Evolutionary conservation across 2,797 vertebrate genomes (phyloP).

Genomic region (Onychomys arenicola): DNA sequence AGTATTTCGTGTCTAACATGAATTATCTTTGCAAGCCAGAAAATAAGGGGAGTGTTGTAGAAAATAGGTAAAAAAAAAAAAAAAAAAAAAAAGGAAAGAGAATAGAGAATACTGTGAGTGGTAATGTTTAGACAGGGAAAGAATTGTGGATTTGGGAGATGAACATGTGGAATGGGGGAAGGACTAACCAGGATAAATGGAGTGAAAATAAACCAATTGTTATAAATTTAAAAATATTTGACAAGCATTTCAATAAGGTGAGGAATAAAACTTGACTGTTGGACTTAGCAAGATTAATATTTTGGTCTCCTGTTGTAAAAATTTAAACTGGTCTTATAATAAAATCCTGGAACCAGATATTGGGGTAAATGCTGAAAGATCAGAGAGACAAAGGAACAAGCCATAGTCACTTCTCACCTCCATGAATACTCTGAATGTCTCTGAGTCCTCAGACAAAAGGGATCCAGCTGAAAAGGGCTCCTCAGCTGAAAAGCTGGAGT

Average conservation of each 20-base stretch:
- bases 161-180: background rate
- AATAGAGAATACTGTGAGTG: background rate
- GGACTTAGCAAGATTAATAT: background rate
- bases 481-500: too few relatives aligned
- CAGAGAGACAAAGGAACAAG: too few relatives aligned
- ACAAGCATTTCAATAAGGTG: background rate
- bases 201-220: background rate
- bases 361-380: too few relatives aligned
- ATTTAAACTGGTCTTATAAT: too few relatives aligned
- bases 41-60: background rate
- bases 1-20: background rate
- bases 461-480: too few relatives aligned
- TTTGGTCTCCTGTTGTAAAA: background rate
- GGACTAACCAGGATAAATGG: background rate
- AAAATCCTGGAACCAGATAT: too few relatives aligned
- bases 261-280: background rate
- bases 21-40: background rate
- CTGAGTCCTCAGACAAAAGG: too few relatives aligned
- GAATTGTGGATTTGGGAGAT: background rate
- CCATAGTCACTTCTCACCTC: too few relatives aligned
- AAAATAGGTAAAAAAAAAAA: background rate
- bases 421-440: too few relatives aligned
- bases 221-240: background rate
- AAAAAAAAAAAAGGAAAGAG: background rate
- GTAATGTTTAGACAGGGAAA: background rate